Percentiles rank a stretch among this genome's conserved stretches.
Evolutionary conservation across 2,888 invertebrate species (phyloP).

Genomic region (Geotrupes spiniger): DNA sequence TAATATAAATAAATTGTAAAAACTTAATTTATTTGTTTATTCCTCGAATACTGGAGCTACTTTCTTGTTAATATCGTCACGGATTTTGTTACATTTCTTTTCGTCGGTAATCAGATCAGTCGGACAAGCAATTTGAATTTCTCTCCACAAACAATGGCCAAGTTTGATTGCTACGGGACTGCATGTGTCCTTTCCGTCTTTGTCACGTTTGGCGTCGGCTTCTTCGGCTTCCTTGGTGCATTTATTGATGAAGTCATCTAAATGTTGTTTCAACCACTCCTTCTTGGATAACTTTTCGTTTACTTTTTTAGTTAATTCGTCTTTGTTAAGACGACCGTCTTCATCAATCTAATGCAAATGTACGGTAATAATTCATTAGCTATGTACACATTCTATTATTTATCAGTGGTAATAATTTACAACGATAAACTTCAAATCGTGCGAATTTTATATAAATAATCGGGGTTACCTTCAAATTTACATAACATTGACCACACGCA

Average conservation of each 20-base stretch:
- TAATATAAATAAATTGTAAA: too few relatives aligned
- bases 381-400: too few relatives aligned
- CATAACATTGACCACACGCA: too few relatives aligned
- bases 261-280: constrained; percentile 38
- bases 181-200: constrained; percentile 33
- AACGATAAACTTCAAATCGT: too few relatives aligned
- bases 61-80: constrained; percentile 39
- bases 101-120: constrained; percentile 45
- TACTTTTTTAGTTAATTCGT: constrained; percentile 34
- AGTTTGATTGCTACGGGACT: constrained; percentile 41
- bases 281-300: constrained; percentile 39
- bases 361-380: too few relatives aligned
- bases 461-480: too few relatives aligned
- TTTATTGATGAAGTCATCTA: constrained; percentile 40
- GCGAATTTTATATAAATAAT: too few relatives aligned
- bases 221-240: constrained; percentile 38
- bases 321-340: constrained; percentile 40
- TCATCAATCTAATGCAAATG: constrained; percentile 35
- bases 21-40: too few relatives aligned
- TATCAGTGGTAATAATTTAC: too few relatives aligned
- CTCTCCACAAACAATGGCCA: constrained; percentile 45
- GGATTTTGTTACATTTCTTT: constrained; percentile 40
- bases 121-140: constrained; percentile 47
- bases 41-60: constrained; percentile 10
- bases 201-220: constrained; percentile 31